phyloP scores from a whole-genome alignment of 2,888 invertebrate species.

The Camptogramma bilineatum region DNA sequence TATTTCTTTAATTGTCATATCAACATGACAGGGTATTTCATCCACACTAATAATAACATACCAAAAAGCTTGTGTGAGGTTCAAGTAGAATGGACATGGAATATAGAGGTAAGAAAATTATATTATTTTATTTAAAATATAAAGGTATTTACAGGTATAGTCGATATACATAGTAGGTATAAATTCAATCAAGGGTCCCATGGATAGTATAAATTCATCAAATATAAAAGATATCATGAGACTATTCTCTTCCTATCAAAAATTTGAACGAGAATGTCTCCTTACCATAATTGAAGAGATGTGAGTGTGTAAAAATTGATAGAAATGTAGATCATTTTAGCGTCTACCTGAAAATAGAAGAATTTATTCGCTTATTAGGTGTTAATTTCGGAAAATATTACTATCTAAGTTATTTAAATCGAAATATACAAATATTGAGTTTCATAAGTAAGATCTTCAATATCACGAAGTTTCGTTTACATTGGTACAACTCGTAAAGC shows the following conservation, averaged over 20 bases:
- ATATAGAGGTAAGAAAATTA: slow-evolving; percentile 17
- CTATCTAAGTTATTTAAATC: slow-evolving; percentile 13
- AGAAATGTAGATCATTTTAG: slow-evolving; percentile 11
- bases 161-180: slow-evolving; percentile 21
- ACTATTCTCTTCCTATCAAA: slow-evolving; percentile 8
- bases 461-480: slow-evolving; percentile 13
- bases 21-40: background rate
- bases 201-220: slow-evolving; percentile 27
- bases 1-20: background rate
- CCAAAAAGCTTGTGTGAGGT: background rate
- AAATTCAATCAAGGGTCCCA: slow-evolving; percentile 31
- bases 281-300: slow-evolving; percentile 10
- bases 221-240: slow-evolving; percentile 7
- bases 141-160: slow-evolving; percentile 20
- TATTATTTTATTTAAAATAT: slow-evolving; percentile 12
- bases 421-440: slow-evolving; percentile 23
- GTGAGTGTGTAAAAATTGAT: slow-evolving; percentile 4
- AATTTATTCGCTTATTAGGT: slow-evolving; percentile 8
- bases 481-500: slow-evolving; percentile 9
- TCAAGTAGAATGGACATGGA: background rate
- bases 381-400: slow-evolving; percentile 14
- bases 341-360: slow-evolving; percentile 1
- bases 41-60: background rate
- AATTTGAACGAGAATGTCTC: slow-evolving; percentile 15
- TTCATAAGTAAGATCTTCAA: slow-evolving; percentile 15